phyloP scores from a whole-genome alignment of 2,797 vertebrate species.

The Semotilus atromaculatus region DNA sequence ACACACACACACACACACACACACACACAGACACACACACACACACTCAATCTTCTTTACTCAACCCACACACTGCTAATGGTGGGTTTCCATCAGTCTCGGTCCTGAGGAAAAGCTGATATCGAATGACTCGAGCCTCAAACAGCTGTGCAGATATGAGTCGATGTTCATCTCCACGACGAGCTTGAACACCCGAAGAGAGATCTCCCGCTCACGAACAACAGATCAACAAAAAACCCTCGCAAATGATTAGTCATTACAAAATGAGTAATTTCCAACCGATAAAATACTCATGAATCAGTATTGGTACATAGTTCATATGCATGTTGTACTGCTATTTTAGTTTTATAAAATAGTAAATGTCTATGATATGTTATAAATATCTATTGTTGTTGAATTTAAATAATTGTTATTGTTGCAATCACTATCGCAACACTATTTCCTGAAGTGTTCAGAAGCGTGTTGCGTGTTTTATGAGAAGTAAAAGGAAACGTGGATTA shows the following conservation, averaged over 20 bases:
- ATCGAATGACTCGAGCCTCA: background rate
- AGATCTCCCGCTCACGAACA: too few species aligned
- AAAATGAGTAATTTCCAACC: background rate
- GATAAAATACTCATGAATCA: too few species aligned
- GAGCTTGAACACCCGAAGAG: background rate
- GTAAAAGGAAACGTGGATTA: background rate
- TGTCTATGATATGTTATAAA: background rate
- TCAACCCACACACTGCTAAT: background rate
- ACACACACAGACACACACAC: conserved; percentile 57
- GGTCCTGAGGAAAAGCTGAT: background rate
- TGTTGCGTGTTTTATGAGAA: background rate
- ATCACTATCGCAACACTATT: too few species aligned
- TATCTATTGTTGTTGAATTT: background rate
- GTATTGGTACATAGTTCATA: too few species aligned
- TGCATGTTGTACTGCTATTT: background rate
- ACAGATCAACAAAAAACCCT: background rate
- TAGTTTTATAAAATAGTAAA: background rate
- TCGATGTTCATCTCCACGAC: background rate
- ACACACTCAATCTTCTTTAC: background rate
- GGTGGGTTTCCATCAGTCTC: conserved; percentile 39
- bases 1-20: conserved; percentile 48
- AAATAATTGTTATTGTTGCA: background rate
- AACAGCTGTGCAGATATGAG: conserved; percentile 20
- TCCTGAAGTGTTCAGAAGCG: background rate
- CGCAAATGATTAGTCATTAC: too few species aligned